Evolutionary conservation across 2,888 invertebrate species (phyloP), one percentile per base, ranked within the genome.

Genomic region (Tinea trinotella): DNA sequence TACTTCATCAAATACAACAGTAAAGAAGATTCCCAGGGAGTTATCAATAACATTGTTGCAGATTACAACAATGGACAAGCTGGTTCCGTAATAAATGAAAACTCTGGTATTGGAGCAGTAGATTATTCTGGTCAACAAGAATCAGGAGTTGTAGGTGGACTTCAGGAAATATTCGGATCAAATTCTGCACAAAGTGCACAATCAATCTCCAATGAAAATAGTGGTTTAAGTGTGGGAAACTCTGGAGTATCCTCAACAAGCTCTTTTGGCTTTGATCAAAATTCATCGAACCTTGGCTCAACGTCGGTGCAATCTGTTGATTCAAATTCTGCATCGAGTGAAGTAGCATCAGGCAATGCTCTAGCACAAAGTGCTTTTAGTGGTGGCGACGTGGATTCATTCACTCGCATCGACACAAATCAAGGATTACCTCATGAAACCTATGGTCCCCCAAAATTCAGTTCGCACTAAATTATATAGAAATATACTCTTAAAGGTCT

Each of bases 1-100:
- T 92, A 90, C 87, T 93, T 92, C 82, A 92, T 93, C 79, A 89
- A 91, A 61, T 93, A 93, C 84, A 91, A 91, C 78, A 89, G 90
- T 57, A 91, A 91, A 79, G 77, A 78, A 56, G 83, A 83, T 55
- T 74, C 75, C n/a, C 74, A 83, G 62, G 60, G 78, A 13, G 76
- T 83, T 3, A 84, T 84, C 56, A 71, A 83, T 60, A 78, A 82
- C 58, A 84, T 85, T 49, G 85, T 85, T 12, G 72, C 66, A 56
- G 80, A 83, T 57, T 80, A 78, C 62, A 75, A 68, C 57, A 68
- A 70, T 56, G 65, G 66, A 30, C 68, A 64, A 12, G 58, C 64
- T 9, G 56, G 63, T 1, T 62, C 59, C 0, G 40, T 40, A 40
- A 13, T 15, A 2, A 6, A 12, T 40, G 40, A 7, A 12, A 40